These are phyloP conservation scores for Hippocampus guttulatus DNA, from an alignment of 2,113 vertebrate species.

Conservation along the genomic window DNA sequence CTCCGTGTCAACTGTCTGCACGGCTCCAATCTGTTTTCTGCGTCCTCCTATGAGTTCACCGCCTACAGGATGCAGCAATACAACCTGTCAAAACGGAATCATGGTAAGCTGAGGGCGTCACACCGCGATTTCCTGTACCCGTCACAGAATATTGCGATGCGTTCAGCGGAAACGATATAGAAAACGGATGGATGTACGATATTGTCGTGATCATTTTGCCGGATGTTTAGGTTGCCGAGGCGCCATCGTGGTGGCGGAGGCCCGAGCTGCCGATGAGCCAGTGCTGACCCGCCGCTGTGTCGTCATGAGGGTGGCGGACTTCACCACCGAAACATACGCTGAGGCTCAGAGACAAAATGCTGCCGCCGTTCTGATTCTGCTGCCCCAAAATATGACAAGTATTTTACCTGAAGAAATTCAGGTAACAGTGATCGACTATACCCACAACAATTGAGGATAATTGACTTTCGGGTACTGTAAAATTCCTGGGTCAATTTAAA, in stretches of 20 bases:
- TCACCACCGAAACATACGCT: slow-evolving; percentile 59
- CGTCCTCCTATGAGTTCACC: slow-evolving; percentile 71
- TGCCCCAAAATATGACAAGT: slow-evolving; percentile 63
- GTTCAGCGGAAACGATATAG: not conserved
- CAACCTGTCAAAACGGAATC: slow-evolving; percentile 60
- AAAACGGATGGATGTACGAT: not conserved
- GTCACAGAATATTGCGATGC: not conserved
- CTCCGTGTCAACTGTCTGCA: slow-evolving; percentile 46
- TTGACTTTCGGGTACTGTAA: not conserved
- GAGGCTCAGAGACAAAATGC: slow-evolving; percentile 70
- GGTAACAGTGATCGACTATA: slow-evolving; percentile 39
- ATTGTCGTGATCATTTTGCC: not conserved
- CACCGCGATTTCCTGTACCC: not conserved
- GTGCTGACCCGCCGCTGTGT: slow-evolving; percentile 69
- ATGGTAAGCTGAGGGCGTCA: slow-evolving; percentile 46
- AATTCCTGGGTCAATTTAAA: not conserved
- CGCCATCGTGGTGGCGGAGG: slow-evolving; percentile 70
- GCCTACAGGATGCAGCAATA: slow-evolving; percentile 77
- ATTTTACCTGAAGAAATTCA: slow-evolving; percentile 50
- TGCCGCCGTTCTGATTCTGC: slow-evolving; percentile 70
- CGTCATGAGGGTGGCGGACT: slow-evolving; percentile 72
- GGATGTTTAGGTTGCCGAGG: slow-evolving; percentile 68
- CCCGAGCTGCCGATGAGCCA: slow-evolving; percentile 61
- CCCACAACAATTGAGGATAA: not conserved
- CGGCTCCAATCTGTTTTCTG: slow-evolving; percentile 53